Percentiles rank a stretch among this genome's conserved stretches.
Evolutionary conservation across 2,888 invertebrate species (phyloP).

Genomic region (Cryptocheilus praepositus): DNA sequence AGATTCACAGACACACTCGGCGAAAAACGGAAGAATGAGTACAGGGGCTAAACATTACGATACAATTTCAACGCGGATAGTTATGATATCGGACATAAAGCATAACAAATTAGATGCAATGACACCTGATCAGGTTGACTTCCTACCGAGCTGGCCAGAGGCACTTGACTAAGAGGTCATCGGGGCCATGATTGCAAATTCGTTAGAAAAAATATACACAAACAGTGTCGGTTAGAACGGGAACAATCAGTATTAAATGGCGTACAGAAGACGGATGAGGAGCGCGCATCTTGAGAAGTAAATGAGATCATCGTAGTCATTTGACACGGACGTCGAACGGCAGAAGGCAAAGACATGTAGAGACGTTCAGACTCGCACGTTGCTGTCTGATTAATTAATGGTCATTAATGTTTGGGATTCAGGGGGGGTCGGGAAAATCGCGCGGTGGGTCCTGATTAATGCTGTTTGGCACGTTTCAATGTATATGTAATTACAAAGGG

Average conservation of each 20-base stretch:
- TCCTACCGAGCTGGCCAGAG: too few species aligned
- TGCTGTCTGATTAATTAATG: constrained; percentile 56
- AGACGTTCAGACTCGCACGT: background rate
- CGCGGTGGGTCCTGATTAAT: constrained; percentile 3
- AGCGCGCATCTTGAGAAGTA: background rate
- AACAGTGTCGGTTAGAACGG: background rate
- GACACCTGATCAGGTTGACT: too few species aligned
- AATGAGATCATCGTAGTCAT: constrained; percentile 16
- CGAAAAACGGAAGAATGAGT: too few species aligned
- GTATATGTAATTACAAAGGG: constrained; percentile 57
- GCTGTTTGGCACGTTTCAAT: constrained; percentile 30
- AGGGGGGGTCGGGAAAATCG: background rate
- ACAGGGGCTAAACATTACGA: too few species aligned
- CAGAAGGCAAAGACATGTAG: background rate
- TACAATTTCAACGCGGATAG: too few species aligned
- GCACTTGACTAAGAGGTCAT: too few species aligned
- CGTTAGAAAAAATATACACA: background rate
- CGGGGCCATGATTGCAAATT: too few species aligned
- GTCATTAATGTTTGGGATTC: constrained; percentile 25
- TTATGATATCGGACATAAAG: too few species aligned
- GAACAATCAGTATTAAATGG: too few species aligned
- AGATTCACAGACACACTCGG: too few species aligned
- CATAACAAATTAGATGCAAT: too few species aligned
- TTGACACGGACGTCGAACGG: constrained; percentile 31
- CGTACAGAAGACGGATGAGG: background rate